These are phyloP conservation scores for Camelus bactrianus DNA, from an alignment of 2,113 vertebrate species.

Conservation along the genomic window DNA sequence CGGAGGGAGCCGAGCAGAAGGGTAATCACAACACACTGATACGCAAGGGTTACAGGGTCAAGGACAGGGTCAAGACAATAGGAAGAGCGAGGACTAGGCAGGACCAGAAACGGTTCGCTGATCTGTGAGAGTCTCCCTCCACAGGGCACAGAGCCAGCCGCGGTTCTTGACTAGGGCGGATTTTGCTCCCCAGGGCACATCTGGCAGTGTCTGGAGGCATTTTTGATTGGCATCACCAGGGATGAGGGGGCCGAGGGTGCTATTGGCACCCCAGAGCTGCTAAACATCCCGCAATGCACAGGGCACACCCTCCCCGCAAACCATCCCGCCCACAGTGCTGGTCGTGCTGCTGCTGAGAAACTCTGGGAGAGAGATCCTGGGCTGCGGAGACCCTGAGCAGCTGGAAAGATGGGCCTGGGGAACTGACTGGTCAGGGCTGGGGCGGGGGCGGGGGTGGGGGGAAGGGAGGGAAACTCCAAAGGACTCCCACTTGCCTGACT, in stretches of 20 bases:
- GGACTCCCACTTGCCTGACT: background rate
- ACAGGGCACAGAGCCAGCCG: too few species aligned
- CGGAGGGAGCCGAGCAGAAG: background rate
- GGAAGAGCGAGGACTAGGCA: background rate
- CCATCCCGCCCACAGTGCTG: background rate
- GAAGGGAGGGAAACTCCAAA: background rate
- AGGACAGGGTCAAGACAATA: background rate
- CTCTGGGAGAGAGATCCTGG: background rate
- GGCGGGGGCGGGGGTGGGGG: background rate
- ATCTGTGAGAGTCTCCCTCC: background rate
- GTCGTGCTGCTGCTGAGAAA: background rate
- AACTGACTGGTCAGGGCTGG: background rate
- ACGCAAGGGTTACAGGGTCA: background rate
- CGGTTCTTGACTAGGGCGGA: background rate
- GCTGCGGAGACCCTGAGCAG: background rate
- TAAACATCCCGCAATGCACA: background rate
- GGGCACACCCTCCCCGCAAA: rapidly evolving
- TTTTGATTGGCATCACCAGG: background rate
- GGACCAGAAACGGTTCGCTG: background rate
- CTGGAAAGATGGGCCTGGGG: background rate
- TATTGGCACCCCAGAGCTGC: background rate
- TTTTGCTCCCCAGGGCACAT: background rate
- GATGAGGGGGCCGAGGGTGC: background rate
- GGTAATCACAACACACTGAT: background rate
- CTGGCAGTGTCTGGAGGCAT: background rate